These are phyloP conservation scores for Barnardius zonarius DNA, from an alignment of 2,113 vertebrate genomes.

Conservation along the genomic window DNA sequence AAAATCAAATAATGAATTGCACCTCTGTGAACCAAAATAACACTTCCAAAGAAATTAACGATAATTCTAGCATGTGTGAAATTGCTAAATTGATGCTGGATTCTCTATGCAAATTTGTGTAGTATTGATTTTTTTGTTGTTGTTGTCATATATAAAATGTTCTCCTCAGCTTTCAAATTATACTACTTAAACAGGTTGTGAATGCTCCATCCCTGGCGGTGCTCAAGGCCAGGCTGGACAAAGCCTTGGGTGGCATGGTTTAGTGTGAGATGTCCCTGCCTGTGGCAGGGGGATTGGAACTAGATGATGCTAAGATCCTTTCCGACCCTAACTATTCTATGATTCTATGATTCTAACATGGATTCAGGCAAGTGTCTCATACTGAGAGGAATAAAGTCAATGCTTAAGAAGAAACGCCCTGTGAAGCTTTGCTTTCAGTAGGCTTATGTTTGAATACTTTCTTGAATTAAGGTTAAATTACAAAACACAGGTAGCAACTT, in stretches of 20 bases:
- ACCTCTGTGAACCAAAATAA: neutral
- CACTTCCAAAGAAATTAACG: neutral
- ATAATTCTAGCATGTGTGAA: neutral
- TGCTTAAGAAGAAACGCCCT: neutral
- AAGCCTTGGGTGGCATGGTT: no score
- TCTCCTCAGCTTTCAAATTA: neutral
- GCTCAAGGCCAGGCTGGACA: no score
- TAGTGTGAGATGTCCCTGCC: no score
- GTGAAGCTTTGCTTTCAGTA: neutral
- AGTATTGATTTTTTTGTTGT: neutral
- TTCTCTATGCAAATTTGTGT: neutral
- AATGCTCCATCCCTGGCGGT: no score
- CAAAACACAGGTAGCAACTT: neutral
- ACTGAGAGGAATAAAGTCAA: neutral
- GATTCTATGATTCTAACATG: no score
- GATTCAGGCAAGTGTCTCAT: neutral
- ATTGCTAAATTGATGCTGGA: neutral
- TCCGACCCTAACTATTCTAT: no score
- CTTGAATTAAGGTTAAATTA: neutral
- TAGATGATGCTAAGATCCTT: no score
- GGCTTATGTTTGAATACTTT: neutral
- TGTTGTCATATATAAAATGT: neutral
- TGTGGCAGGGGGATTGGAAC: no score
- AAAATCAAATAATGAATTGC: neutral
- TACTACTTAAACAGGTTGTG: neutral